A percentile compares a stretch with the other conserved stretches of the same genome.
Conservation (phyloP, 2,888 invertebrate species). For the Tetheella fluctuosa region DNA sequence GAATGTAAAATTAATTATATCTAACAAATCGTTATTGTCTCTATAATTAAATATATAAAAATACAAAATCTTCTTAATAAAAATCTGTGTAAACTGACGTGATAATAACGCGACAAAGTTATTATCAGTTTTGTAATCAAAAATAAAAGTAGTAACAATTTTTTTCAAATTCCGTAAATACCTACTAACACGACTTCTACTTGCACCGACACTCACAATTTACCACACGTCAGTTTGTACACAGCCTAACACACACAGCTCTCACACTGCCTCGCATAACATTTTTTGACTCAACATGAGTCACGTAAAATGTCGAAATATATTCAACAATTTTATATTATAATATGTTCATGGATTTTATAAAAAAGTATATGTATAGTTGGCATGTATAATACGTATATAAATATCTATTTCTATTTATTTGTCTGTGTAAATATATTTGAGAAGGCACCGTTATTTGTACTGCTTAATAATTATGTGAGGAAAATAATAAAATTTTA, state of each 20-base stretch:
- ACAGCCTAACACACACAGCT: slow-evolving; percentile 35
- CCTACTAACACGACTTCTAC: too few species aligned
- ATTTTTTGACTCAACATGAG: slow-evolving; percentile 74
- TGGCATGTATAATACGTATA: slow-evolving; percentile 29
- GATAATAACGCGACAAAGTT: background rate
- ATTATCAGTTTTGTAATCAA: too few species aligned
- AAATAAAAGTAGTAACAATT: too few species aligned
- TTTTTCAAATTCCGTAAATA: too few species aligned
- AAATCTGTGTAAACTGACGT: background rate
- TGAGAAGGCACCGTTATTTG: slow-evolving; percentile 62
- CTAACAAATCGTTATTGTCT: slow-evolving; percentile 13
- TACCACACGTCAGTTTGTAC: slow-evolving; percentile 17
- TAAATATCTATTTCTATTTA: slow-evolving; percentile 27
- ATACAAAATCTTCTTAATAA: slow-evolving; percentile 29
- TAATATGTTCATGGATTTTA: slow-evolving; percentile 33
- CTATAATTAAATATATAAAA: slow-evolving; percentile 31
- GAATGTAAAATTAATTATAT: slow-evolving; percentile 7
- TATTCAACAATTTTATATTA: slow-evolving; percentile 51
- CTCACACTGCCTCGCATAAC: slow-evolving; percentile 32
- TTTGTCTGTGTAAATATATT: slow-evolving; percentile 29
- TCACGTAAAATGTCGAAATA: slow-evolving; percentile 60
- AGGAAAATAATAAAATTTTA: slow-evolving; percentile 24
- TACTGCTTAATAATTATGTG: slow-evolving; percentile 46
- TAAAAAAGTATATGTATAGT: slow-evolving; percentile 26
- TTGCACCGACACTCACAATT: too few species aligned